Percentiles rank a stretch among this genome's conserved stretches.
Evolutionary conservation across 2,797 vertebrate species (phyloP).

Genomic region (Crenuchus spilurus): DNA sequence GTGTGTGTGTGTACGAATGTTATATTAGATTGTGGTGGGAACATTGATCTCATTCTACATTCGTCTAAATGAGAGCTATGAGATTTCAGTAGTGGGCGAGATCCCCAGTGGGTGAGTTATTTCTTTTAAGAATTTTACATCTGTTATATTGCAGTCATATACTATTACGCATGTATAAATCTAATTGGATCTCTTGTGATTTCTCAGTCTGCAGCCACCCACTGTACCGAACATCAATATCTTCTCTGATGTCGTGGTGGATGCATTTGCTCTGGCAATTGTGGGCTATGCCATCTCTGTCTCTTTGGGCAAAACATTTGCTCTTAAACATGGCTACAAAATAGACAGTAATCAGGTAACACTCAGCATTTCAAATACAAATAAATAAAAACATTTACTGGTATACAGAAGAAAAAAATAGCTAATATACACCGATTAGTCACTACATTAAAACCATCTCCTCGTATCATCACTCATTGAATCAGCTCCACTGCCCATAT

Average conservation of each 20-base stretch:
- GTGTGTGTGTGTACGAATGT: conserved; percentile 49
- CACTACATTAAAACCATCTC: too few relatives aligned
- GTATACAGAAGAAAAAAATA: too few relatives aligned
- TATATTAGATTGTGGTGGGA: conserved; percentile 84
- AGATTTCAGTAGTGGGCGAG: conserved; percentile 85
- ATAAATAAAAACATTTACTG: too few relatives aligned
- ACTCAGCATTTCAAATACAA: too few relatives aligned
- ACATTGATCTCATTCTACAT: conserved; percentile 85
- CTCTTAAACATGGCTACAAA: conserved; percentile 93
- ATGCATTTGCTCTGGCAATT: conserved; percentile 92
- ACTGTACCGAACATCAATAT: conserved; percentile 71
- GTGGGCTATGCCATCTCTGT: conserved; percentile 95
- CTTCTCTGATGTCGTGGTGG: conserved; percentile 82
- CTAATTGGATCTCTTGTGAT: conserved; percentile 10
- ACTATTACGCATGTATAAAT: background rate
- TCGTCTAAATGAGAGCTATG: conserved; percentile 74
- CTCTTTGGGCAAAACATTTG: conserved; percentile 96
- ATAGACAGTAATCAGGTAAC: conserved; percentile 94
- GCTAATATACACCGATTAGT: too few relatives aligned
- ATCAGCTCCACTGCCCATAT: too few relatives aligned
- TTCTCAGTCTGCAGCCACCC: conserved; percentile 83
- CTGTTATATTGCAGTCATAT: background rate
- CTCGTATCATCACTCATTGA: too few relatives aligned
- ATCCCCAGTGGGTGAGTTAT: conserved; percentile 90
- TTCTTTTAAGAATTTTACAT: conserved; percentile 1